Percentiles rank a stretch among this genome's conserved stretches.
Conservation (phyloP, 2,888 invertebrate genomes). For the Hirtodrosophila confusa region DNA sequence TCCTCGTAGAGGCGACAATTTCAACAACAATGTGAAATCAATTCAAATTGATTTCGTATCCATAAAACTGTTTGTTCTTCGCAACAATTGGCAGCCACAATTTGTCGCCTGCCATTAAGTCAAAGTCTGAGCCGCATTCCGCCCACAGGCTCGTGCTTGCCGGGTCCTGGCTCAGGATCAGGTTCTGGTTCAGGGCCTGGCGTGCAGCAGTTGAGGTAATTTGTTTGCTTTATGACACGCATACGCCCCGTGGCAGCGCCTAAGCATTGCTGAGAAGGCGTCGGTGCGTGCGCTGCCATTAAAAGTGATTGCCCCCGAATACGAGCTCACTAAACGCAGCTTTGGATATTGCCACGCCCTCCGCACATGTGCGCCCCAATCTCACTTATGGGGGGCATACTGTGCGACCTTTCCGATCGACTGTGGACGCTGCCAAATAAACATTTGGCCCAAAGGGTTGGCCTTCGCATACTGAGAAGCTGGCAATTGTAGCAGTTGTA, state of each 20-base stretch:
- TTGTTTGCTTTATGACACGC: slow-evolving; percentile 70
- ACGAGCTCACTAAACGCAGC: slow-evolving; percentile 63
- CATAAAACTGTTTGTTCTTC: slow-evolving; percentile 17
- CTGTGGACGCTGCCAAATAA: slow-evolving; percentile 18
- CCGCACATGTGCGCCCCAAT: slow-evolving; percentile 5
- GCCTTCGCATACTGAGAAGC: slow-evolving; percentile 4
- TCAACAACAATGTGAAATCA: slow-evolving; percentile 26
- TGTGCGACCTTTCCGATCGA: slow-evolving; percentile 31
- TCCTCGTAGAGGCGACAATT: neutral
- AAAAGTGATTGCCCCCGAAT: slow-evolving; percentile 71
- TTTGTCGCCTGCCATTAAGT: slow-evolving; percentile 60
- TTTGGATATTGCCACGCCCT: slow-evolving; percentile 50
- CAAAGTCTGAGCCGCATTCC: slow-evolving; percentile 16
- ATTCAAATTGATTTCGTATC: slow-evolving; percentile 37
- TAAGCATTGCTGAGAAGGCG: slow-evolving; percentile 61
- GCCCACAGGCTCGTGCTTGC: neutral
- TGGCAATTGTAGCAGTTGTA: slow-evolving; percentile 1
- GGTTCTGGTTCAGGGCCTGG: neutral
- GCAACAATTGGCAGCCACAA: slow-evolving; percentile 37
- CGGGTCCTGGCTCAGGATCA: slow-evolving; percentile 1
- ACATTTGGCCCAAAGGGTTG: slow-evolving; percentile 37
- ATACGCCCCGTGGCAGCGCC: slow-evolving; percentile 64
- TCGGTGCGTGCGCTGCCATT: slow-evolving; percentile 59
- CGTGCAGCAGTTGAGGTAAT: slow-evolving; percentile 49
- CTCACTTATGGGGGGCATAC: slow-evolving; percentile 9